These are phyloP conservation scores for Anser cygnoides DNA, from an alignment of 2,113 vertebrate species.

Conservation along the genomic window DNA sequence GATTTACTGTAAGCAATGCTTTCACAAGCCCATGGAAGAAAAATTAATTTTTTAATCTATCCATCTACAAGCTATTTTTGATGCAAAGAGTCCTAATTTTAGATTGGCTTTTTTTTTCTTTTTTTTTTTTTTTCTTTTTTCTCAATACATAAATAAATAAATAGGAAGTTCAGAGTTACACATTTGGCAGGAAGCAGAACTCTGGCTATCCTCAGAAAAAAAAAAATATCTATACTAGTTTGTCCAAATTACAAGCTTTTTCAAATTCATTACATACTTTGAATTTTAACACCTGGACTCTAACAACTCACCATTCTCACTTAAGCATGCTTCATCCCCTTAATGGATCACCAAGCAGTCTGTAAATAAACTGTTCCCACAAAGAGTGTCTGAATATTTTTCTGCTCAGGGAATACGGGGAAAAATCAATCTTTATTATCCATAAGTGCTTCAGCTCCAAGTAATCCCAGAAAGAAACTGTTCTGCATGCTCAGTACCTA, in stretches of 20 bases:
- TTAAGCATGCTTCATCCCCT: neutral
- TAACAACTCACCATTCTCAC: neutral
- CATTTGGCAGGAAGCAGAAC: neutral
- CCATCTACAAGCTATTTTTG: neutral
- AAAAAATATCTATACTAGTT: neutral
- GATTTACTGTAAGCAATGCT: neutral
- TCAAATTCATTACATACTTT: neutral
- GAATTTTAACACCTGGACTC: neutral
- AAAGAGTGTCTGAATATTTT: neutral
- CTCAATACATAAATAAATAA: neutral
- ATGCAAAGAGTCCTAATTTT: neutral
- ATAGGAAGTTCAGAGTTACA: neutral
- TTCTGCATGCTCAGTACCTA: neutral
- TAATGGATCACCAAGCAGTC: neutral
- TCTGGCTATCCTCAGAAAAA: neutral
- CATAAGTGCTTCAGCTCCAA: neutral
- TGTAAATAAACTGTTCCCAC: neutral
- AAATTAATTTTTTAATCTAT: neutral
- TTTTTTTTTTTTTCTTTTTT: neutral
- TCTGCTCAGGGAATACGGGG: neutral
- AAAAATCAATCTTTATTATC: neutral
- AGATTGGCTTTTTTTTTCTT: neutral
- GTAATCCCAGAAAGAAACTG: neutral
- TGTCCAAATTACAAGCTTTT: neutral
- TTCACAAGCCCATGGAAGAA: neutral